A percentile compares a stretch with the other conserved stretches of the same genome.
These are phyloP conservation scores for Sinocyclocheilus rhinocerous DNA, from an alignment of 2,113 vertebrate genomes.

Conservation along the genomic window DNA sequence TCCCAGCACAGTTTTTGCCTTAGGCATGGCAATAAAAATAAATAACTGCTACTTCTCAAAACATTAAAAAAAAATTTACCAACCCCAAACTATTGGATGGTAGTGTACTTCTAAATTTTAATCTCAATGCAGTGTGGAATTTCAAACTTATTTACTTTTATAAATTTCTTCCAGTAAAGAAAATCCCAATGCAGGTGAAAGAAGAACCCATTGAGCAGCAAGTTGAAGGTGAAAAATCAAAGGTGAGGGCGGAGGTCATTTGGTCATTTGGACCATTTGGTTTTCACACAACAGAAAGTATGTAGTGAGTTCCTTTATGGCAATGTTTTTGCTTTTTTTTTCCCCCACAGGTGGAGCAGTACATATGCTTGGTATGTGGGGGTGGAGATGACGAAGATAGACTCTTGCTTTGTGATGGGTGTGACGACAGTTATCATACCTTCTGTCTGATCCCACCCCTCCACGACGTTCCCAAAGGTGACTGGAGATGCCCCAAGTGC, in stretches of 20 bases:
- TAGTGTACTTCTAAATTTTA: background rate
- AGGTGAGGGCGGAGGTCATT: constrained; percentile 58
- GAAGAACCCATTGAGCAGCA: constrained; percentile 73
- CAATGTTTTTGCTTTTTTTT: background rate
- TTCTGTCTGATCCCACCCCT: constrained; percentile 96
- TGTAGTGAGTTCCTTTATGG: background rate
- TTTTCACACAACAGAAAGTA: background rate
- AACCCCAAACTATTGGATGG: background rate
- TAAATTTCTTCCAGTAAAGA: constrained; percentile 74
- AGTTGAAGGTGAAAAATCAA: constrained; percentile 75
- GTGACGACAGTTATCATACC: constrained; percentile 98
- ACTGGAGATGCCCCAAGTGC: constrained; percentile 98
- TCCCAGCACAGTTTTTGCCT: too few relatives aligned
- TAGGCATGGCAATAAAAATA: too few relatives aligned
- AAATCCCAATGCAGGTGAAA: constrained; percentile 74
- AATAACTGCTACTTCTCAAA: too few relatives aligned
- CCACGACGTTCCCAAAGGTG: constrained; percentile 94
- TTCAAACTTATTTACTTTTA: background rate
- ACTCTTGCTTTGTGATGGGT: constrained; percentile 93
- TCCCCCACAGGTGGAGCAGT: constrained; percentile 86
- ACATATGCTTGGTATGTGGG: constrained; percentile 92
- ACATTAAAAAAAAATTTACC: too few relatives aligned
- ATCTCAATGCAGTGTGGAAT: background rate
- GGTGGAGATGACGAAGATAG: constrained; percentile 90
- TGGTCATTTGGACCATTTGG: background rate